Evolutionary conservation across 2,797 vertebrate species (phyloP), one percentile per base, ranked within the genome.

Genomic region (Simalia tracyae): DNA sequence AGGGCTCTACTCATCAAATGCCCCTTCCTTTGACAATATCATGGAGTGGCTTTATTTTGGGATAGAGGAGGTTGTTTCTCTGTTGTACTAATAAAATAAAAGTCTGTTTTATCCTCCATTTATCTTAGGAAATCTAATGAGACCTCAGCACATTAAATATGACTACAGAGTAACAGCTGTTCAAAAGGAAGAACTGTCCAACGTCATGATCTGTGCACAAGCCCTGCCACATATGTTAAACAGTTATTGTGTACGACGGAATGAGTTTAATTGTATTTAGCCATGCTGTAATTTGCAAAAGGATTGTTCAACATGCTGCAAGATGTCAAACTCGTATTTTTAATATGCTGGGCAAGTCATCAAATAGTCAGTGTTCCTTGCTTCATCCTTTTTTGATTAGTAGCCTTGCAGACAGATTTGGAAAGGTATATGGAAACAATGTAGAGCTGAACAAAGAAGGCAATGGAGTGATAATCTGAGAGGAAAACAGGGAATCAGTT

Each of bases 301-400:
- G 94, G 94, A 96, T 96, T 96, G 96, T 95, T 96, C 94, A 96
- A 95, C 95, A 95, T 95, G 94, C 93, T 96, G 95, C 96, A 96
- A 95, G 96, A 97, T 97, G 96, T 97, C 97, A 97, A 96, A 95
- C 94, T 95, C 96, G 91, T 97, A 97, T 96, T 97, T 97, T 96
- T 96, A 96, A 97, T 97, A 97, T 88, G 92, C 93, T 95, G 95
- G 96, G 97, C 96, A 96, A 96, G 91, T 94, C 95, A 94, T 97
- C 96, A 97, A 97, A 95, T 97, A 95, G 96, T 96, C 96, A 95
- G 93, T 96, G 95, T 96, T 97, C 95, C 95, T 96, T 93, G 92
- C 95, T 96, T 96, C 96, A 96, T 95, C 92, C 93, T 95, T 96
- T 97, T 97, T 95, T 97, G 96, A 97, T 97, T 97, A 97, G 96